Evolutionary conservation across 2,113 vertebrate genomes (phyloP).

Genomic region (Podilymbus podiceps): DNA sequence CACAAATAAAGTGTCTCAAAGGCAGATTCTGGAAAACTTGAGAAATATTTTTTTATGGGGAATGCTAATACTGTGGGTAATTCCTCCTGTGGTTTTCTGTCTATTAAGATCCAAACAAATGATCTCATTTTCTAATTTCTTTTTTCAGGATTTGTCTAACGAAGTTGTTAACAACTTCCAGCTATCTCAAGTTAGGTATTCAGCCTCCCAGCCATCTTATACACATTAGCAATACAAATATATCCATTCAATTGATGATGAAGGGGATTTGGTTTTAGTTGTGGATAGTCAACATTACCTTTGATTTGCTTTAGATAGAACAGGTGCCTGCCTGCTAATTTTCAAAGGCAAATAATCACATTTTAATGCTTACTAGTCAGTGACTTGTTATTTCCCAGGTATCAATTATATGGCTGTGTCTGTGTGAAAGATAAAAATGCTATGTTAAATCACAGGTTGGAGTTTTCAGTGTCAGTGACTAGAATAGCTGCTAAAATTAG

Average conservation of each 20-base stretch:
- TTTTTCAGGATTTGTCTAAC: not conserved
- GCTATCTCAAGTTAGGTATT: not conserved
- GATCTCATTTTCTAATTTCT: not conserved
- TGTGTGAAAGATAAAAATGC: not conserved
- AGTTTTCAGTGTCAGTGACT: not conserved
- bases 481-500: not conserved
- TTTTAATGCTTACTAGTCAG: slow-evolving; percentile 51
- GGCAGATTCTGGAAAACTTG: not conserved
- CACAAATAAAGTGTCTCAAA: not conserved
- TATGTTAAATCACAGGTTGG: not conserved
- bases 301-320: slow-evolving; percentile 38
- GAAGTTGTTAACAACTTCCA: not conserved
- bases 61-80: not conserved
- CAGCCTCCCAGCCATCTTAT: not conserved
- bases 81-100: not conserved
- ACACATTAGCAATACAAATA: not conserved
- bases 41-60: not conserved
- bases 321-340: slow-evolving; percentile 56
- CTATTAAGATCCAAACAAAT: not conserved
- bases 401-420: not conserved
- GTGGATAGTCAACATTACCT: not conserved
- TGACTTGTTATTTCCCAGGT: slow-evolving; percentile 10
- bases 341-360: slow-evolving; percentile 30
- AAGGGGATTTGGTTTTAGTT: not conserved
- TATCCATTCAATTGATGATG: not conserved